phyloP scores from a whole-genome alignment of 2,113 vertebrate genomes.

The Mesocricetus auratus region DNA sequence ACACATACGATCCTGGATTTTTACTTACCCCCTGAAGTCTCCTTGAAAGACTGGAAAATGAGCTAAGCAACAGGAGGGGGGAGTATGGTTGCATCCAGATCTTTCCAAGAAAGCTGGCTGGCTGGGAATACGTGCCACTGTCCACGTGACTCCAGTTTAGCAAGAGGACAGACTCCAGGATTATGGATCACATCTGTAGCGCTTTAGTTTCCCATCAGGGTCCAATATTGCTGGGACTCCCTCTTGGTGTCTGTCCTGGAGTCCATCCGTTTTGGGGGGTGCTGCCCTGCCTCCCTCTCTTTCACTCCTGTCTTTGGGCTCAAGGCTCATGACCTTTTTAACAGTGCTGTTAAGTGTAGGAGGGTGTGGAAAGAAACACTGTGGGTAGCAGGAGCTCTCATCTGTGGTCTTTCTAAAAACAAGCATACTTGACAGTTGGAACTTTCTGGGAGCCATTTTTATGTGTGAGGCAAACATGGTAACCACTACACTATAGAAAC shows the following conservation, averaged over 20 bases:
- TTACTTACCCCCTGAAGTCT: not conserved
- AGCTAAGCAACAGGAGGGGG: not conserved
- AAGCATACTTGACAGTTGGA: not conserved
- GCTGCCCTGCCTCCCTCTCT: not conserved
- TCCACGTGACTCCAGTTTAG: not conserved
- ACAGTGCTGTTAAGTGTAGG: not conserved
- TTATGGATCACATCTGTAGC: too few species aligned
- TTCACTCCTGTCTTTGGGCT: not conserved
- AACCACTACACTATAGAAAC: too few species aligned
- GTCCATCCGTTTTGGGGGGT: not conserved
- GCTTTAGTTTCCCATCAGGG: not conserved
- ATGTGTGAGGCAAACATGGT: too few species aligned
- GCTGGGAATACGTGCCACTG: not conserved
- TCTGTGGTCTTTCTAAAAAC: not conserved
- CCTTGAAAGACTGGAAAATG: not conserved
- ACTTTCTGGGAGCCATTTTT: not conserved
- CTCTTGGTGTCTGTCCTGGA: not conserved
- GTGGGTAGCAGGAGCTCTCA: not conserved
- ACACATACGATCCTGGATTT: not conserved
- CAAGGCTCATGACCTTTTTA: not conserved
- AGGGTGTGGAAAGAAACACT: not conserved
- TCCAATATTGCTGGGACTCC: not conserved
- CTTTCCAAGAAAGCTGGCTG: not conserved
- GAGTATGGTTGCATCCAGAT: not conserved
- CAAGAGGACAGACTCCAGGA: not conserved